Conservation (phyloP, 2,888 invertebrate genomes). For the Piscicola geometra region DNA sequence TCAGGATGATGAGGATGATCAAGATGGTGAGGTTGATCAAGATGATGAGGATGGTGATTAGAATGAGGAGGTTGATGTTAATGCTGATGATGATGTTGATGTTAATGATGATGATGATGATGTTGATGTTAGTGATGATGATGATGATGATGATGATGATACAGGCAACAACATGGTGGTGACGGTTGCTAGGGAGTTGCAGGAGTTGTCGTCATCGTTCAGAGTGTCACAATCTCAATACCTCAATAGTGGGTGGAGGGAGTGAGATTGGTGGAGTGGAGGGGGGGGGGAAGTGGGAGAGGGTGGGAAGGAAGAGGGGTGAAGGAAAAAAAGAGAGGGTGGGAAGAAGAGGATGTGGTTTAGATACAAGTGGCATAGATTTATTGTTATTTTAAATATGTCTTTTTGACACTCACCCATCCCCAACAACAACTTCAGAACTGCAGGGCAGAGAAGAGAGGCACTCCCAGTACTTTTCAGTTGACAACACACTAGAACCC, state of each 20-base stretch:
- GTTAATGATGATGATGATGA: too few relatives aligned
- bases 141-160: neutral
- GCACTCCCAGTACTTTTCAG: constrained; percentile 74
- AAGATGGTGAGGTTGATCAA: too few relatives aligned
- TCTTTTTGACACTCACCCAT: too few relatives aligned
- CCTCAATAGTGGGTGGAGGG: constrained; percentile 71
- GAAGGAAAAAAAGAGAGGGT: too few relatives aligned
- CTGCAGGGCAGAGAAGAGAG: constrained; percentile 84
- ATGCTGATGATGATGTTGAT: too few relatives aligned
- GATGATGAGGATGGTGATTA: too few relatives aligned
- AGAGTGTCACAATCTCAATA: constrained; percentile 80
- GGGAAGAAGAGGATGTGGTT: neutral
- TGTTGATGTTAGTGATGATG: too few relatives aligned
- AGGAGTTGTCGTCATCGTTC: constrained; percentile 79
- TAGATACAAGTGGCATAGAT: neutral
- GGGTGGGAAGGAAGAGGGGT: too few relatives aligned
- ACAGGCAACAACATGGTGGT: constrained; percentile 69
- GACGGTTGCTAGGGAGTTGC: constrained; percentile 77
- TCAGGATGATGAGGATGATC: too few relatives aligned
- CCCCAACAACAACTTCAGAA: constrained; percentile 58
- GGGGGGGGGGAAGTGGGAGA: too few relatives aligned
- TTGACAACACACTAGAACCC: constrained; percentile 58
- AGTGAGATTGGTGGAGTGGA: too few relatives aligned
- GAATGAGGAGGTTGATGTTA: too few relatives aligned
- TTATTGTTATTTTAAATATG: constrained; percentile 3